phyloP scores from a whole-genome alignment of 1,140 invertebrate genomes.

The Diabrotica virgifera region DNA sequence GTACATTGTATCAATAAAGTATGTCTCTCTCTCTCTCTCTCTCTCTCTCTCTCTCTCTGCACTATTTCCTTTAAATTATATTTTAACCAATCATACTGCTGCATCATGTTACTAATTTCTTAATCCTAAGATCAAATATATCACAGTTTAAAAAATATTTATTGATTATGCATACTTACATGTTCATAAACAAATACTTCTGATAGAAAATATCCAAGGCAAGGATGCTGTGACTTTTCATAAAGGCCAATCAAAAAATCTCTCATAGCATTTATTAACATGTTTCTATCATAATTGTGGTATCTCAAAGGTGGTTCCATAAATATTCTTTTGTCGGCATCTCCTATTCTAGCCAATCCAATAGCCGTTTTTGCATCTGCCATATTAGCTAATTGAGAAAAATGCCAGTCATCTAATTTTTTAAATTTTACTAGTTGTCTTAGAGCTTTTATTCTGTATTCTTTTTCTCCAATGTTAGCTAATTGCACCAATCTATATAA shows the following conservation, averaged over 20 bases:
- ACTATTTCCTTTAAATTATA: too few relatives aligned
- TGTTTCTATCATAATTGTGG: constrained; percentile 49
- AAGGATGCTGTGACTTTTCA: constrained; percentile 56
- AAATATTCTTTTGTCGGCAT: constrained; percentile 60
- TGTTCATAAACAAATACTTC: constrained; percentile 61
- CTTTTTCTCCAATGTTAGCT: constrained; percentile 13
- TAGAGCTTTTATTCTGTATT: constrained; percentile 47
- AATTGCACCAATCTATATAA: constrained; percentile 16
- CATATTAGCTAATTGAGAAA: constrained; percentile 61
- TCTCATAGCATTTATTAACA: constrained; percentile 55
- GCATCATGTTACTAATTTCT: too few relatives aligned
- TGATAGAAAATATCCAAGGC: constrained; percentile 62
- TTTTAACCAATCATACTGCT: too few relatives aligned
- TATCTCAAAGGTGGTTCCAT: constrained; percentile 59
- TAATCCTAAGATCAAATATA: too few relatives aligned
- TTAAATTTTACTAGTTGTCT: constrained; percentile 45
- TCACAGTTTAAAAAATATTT: too few relatives aligned
- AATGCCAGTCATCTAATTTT: constrained; percentile 57
- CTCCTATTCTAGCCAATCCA: constrained; percentile 56
- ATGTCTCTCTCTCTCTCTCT: too few relatives aligned
- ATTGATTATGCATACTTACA: constrained; percentile 42
- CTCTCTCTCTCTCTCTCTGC: too few relatives aligned
- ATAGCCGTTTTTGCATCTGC: constrained; percentile 63
- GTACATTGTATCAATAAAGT: too few relatives aligned
- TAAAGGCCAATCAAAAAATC: constrained; percentile 56